These are phyloP conservation scores for Cabera pusaria DNA, from an alignment of 2,888 invertebrate genomes.

Conservation along the genomic window DNA sequence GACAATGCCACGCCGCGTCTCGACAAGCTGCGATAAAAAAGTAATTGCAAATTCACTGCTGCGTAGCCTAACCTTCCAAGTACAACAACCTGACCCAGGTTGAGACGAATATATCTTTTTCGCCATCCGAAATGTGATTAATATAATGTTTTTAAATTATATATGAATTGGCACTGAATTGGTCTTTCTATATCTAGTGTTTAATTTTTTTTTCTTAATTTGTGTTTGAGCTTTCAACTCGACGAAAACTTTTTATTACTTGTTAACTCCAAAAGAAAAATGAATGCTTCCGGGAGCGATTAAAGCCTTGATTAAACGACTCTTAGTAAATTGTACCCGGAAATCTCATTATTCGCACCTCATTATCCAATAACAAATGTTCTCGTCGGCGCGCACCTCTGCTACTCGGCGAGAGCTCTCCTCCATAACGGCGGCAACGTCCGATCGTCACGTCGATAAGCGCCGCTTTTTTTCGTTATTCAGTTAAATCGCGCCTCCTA, in stretches of 20 bases:
- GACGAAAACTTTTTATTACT: too few species aligned
- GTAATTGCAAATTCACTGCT: constrained; percentile 76
- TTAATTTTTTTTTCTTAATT: too few species aligned
- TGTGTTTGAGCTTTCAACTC: too few species aligned
- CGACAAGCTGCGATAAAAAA: constrained; percentile 72
- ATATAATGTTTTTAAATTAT: too few species aligned
- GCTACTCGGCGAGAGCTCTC: too few species aligned
- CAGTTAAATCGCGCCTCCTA: constrained; percentile 73
- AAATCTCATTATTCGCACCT: constrained; percentile 33
- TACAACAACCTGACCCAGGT: too few species aligned
- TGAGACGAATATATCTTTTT: too few species aligned
- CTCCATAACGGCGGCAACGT: constrained; percentile 31
- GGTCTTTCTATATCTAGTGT: too few species aligned
- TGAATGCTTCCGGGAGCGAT: constrained; percentile 1
- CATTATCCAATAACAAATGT: constrained; percentile 34
- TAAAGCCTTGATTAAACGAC: constrained; percentile 10
- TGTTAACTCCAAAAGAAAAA: too few species aligned
- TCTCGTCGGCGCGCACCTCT: constrained; percentile 2
- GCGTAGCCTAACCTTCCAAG: too few species aligned
- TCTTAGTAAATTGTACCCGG: constrained; percentile 24
- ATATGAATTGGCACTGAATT: too few species aligned
- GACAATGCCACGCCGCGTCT: constrained; percentile 56
- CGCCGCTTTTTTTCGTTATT: constrained; percentile 55
- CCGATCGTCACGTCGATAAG: constrained; percentile 72
- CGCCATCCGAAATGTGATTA: too few species aligned